Evolutionary conservation across 2,888 invertebrate species (phyloP).

Genomic region (Harpagoxenus sublaevis): DNA sequence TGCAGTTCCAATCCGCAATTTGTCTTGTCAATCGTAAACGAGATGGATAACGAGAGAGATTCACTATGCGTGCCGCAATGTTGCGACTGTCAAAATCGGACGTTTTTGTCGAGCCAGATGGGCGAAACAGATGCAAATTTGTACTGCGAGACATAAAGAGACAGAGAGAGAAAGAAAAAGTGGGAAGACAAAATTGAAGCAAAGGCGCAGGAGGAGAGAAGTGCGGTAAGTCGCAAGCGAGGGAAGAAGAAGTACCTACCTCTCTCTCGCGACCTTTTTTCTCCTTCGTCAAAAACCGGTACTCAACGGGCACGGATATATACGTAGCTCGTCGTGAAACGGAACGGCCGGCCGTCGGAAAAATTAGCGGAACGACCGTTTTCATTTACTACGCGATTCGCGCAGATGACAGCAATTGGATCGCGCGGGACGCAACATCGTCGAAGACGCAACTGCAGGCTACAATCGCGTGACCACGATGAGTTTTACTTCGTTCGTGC

Average conservation of each 20-base stretch:
- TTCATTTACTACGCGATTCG: constrained; percentile 20
- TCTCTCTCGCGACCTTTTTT: not conserved
- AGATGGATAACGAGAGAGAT: constrained; percentile 47
- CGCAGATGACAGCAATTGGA: constrained; percentile 55
- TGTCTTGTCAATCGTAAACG: constrained; percentile 47
- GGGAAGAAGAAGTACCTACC: not conserved
- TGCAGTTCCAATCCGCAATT: constrained; percentile 24
- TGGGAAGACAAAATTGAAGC: constrained; percentile 13
- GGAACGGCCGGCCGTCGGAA: constrained; percentile 18
- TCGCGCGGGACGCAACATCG: constrained; percentile 4
- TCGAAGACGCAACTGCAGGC: constrained; percentile 12
- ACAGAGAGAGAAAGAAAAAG: not conserved
- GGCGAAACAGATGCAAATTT: constrained; percentile 35
- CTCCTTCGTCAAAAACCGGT: constrained; percentile 18
- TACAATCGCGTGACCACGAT: constrained; percentile 38
- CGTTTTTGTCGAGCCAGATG: constrained; percentile 28
- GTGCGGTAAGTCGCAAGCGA: not conserved
- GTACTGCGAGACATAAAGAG: not conserved
- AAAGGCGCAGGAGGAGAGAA: not conserved
- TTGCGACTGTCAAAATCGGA: constrained; percentile 48
- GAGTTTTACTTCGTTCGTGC: constrained; percentile 43
- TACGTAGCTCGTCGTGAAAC: constrained; percentile 8
- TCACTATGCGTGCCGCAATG: constrained; percentile 36
- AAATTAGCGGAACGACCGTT: constrained; percentile 30
- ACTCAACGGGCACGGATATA: constrained; percentile 10